These are phyloP conservation scores for Agrilus biguttatus DNA, from an alignment of 2,888 invertebrate species.

Conservation along the genomic window DNA sequence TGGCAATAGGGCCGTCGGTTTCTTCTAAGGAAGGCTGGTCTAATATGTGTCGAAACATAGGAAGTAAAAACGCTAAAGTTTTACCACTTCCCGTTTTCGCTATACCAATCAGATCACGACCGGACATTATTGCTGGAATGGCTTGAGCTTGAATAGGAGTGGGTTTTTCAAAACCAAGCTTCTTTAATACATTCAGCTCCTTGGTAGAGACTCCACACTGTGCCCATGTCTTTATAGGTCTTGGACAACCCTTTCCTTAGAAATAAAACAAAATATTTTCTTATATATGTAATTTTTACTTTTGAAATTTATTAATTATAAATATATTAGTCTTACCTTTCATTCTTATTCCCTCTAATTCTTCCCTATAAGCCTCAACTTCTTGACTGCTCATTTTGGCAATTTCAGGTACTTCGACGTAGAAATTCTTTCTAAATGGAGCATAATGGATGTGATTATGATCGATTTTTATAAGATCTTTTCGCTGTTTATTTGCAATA, in stretches of 20 bases:
- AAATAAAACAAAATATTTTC: slow-evolving; percentile 2
- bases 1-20: slow-evolving; percentile 90
- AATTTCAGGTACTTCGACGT: slow-evolving; percentile 94
- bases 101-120: slow-evolving; percentile 93
- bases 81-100: slow-evolving; percentile 99
- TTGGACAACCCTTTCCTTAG: slow-evolving; percentile 75
- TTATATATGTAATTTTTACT: too few species aligned
- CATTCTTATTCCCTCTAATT: slow-evolving; percentile 89
- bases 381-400: slow-evolving; percentile 79
- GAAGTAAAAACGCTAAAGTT: slow-evolving; percentile 92
- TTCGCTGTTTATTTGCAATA: slow-evolving; percentile 78
- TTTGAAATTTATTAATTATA: slow-evolving; percentile 1
- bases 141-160: slow-evolving; percentile 99
- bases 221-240: slow-evolving; percentile 92
- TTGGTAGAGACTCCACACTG: slow-evolving; percentile 96
- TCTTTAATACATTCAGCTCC: slow-evolving; percentile 83
- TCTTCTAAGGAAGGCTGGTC: slow-evolving; percentile 91
- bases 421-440: slow-evolving; percentile 87
- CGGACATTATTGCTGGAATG: slow-evolving; percentile 93
- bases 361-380: slow-evolving; percentile 70
- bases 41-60: slow-evolving; percentile 92
- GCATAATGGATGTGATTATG: slow-evolving; percentile 77
- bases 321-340: slow-evolving; percentile 49
- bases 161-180: slow-evolving; percentile 85
- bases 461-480: slow-evolving; percentile 88